phyloP scores from a whole-genome alignment of 2,888 invertebrate genomes.

The Meganola albula region DNA sequence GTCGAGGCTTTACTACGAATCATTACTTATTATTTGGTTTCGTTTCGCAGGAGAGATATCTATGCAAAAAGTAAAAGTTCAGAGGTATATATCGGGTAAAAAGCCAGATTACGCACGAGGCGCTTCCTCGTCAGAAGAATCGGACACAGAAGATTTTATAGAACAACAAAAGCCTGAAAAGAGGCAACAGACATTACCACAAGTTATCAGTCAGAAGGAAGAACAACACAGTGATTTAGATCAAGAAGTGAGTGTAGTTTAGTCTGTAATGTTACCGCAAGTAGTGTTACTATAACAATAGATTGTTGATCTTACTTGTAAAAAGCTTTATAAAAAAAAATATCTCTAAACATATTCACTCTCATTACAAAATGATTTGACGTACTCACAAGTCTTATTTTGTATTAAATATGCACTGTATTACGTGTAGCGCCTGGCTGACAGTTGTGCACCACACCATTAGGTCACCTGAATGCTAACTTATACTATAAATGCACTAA shows the following conservation, averaged over 20 bases:
- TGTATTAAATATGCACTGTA: too few species aligned
- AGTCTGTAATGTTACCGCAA: too few species aligned
- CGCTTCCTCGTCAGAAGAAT: constrained; percentile 90
- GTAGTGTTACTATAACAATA: too few species aligned
- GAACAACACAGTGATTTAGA: constrained; percentile 62
- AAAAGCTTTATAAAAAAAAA: too few species aligned
- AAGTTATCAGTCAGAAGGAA: constrained; percentile 50
- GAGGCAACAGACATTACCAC: constrained; percentile 55
- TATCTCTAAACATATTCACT: too few species aligned
- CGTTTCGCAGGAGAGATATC: constrained; percentile 88
- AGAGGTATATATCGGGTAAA: constrained; percentile 98
- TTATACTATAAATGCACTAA: too few species aligned
- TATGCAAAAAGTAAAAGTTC: constrained; percentile 99
- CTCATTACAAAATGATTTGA: too few species aligned
- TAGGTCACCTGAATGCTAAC: too few species aligned
- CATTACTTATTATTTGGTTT: neutral
- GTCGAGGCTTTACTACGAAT: neutral
- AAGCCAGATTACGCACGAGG: constrained; percentile 96
- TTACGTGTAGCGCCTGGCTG: too few species aligned
- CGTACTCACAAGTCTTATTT: too few species aligned
- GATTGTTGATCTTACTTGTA: too few species aligned
- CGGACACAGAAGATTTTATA: constrained; percentile 91
- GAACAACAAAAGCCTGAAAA: constrained; percentile 74
- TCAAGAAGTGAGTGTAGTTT: constrained; percentile 48
- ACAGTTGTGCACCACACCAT: too few species aligned